phyloP scores from a whole-genome alignment of 2,113 vertebrate species.

The Osmerus mordax region DNA sequence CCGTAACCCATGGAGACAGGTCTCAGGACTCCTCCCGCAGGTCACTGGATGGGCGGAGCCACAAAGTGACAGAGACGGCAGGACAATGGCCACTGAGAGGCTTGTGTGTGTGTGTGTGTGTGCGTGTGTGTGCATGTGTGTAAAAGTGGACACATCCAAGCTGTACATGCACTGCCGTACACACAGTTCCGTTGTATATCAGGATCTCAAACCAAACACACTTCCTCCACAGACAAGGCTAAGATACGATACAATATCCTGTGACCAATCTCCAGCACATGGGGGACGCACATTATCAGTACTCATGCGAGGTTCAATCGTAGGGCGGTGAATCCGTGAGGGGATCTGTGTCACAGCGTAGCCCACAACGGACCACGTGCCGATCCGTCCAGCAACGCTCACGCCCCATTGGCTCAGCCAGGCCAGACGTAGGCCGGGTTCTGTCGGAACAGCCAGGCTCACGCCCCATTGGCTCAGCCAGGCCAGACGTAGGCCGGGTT shows the following conservation, averaged over 20 bases:
- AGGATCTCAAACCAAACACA: not conserved
- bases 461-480: too few species aligned
- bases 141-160: too few species aligned
- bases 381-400: slow-evolving; percentile 42
- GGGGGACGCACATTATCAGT: slow-evolving; percentile 4
- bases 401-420: slow-evolving; percentile 55
- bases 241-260: not conserved
- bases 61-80: slow-evolving; percentile 41
- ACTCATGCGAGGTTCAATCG: slow-evolving; percentile 2
- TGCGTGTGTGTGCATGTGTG: not conserved
- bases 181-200: not conserved
- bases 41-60: slow-evolving; percentile 44
- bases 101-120: slow-evolving; percentile 8
- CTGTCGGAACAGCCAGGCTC: slow-evolving; percentile 40
- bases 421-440: slow-evolving; percentile 18
- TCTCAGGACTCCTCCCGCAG: slow-evolving; percentile 57
- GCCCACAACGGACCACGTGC: slow-evolving; percentile 44
- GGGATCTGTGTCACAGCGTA: slow-evolving; percentile 56
- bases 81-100: slow-evolving; percentile 22
- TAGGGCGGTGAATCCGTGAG: slow-evolving; percentile 37
- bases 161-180: not conserved
- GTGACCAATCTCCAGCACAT: slow-evolving; percentile 21
- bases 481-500: slow-evolving; percentile 18
- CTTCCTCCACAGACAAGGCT: too few species aligned
- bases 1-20: slow-evolving; percentile 60